Base-by-base conservation (phyloP, 2,113 vertebrate species). In the Lamprotornis superbus region DNA sequence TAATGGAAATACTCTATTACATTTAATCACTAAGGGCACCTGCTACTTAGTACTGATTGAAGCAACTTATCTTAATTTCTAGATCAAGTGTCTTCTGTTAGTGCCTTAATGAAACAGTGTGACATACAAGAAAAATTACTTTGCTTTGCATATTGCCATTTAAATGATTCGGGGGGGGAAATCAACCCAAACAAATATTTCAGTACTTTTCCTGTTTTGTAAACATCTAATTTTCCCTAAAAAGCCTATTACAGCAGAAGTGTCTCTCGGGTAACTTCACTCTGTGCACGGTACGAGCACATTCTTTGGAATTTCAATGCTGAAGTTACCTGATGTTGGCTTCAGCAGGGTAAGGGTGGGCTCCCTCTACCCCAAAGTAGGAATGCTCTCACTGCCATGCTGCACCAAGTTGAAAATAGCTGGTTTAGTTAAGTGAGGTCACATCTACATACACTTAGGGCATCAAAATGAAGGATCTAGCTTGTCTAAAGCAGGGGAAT, bases 41-140 rank as follows among this genome's bases (percentile, higher is more conserved):
- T 97, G 96, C 95, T 96, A 93, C 95, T 97, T 96, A 92, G 89
- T 92, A 81, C 95, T 96, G 95, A 97, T 97, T 97, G 92, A 92
- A 96, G 73, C 93, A 94, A 94, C 94, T 97, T 95, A 95, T 94
- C 95, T 95, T 94, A 88, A 97, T 97, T 96, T 92, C 93, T 86
- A 93, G 93, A 96, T 96, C 91, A 94, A 97, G 95, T 92, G 93
- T 95, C 94, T 96, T 69, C 93, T 83, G 60, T 55, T 95, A 96
- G 94, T 90, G 88, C 86, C 80, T 92, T 95, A 92, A 95, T 95
- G 94, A 97, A 96, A 94, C 96, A 89, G 76, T 89, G 56, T 88
- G 83, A 79, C 92, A 88, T 40, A 89, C 64, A 75, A 83, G 88
- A 97, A 90, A 94, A 95, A 96, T 90, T 85, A 90, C 88, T 95